Evolutionary conservation across 2,888 invertebrate genomes (phyloP), one percentile per base, ranked within the genome.

Genomic region (Poecilobothrus nobilitatus): DNA sequence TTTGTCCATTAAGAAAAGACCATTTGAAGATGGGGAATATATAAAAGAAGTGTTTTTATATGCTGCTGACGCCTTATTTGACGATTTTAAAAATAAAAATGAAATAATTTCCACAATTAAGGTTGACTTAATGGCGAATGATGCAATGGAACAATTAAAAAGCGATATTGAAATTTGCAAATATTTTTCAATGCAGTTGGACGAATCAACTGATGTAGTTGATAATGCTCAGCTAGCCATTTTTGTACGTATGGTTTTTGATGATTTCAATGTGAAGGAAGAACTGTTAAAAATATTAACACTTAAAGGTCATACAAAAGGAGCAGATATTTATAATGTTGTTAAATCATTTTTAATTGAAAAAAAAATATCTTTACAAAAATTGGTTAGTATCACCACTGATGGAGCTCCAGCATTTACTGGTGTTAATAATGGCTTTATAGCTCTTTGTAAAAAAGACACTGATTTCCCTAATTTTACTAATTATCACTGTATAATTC

Each of bases 401-500:
- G 65, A 65, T 34, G 65, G 65, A 65, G 65, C 65, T 8, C 67
- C 63, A n/a, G 62, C 67, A 34, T 37, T 62, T 20, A 37, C 27
- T 20, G 67, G 67, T 27, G 12, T 12, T 34, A 8, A 41, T 18
- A 67, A 64, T 18, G 67, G 67, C 22, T 64, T 67, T 22, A 67
- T 67, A 18, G 33, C 27, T 41, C 41, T 67, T 21, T 63, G 67
- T 63, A 67, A 22, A 44, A 64, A 37, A 44, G n/a, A n/a, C n/a
- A n/a, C n/a, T n/a, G n/a, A n/a, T n/a, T n/a, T n/a, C n/a, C n/a
- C n/a, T n/a, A n/a, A 67, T 44, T 67, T 63, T 64, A 63, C 63
- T 20, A 27, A 63, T 67, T 65, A 65, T 21, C 65, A 65, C 20
- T 65, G 65, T 21, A 65, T 65, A n/a, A 65, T 65, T 20, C 37